Base-by-base conservation (phyloP, 2,113 vertebrate species). In the Amphiprion percula region DNA sequence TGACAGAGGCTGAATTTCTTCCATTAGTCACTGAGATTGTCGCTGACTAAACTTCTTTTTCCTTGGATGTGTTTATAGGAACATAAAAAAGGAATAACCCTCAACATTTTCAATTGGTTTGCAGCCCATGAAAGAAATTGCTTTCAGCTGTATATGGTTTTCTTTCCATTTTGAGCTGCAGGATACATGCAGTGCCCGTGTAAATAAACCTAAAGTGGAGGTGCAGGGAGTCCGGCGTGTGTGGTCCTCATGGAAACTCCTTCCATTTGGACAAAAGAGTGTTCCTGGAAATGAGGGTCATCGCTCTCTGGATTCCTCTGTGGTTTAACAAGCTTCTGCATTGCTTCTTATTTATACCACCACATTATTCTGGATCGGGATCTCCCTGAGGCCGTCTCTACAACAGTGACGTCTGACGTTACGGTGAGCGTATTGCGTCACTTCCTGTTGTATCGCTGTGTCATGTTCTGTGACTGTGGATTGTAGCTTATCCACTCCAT, bases 191-290 rank as follows among this genome's bases (percentile, higher is more conserved):
- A 26, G 68, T 53, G 80, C 84, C 69, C 67, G 5, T 82, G 69
- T 85, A 90, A 90, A 89, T 82, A 88, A 88, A 90, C 59, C 61
- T 68, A 60, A 86, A 83, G 74, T 78, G 61, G 73, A 87, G 62
- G 59, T 77, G 82, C 83, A 37, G 28, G 80, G 78, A 49, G 79
- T 33, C 26, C 24, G 9, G 56, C 68, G 83, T 90, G 88, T 87
- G 91, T 82, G 91, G 89, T 88, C 89, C 66, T 23, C 55, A 5
- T 21, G 61, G 68, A 66, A 66, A 77, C n/a, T 2, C 74, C 68
- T 54, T 7, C 47, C 44, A 50, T 71, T 63, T 63, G 24, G 19
- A 28, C 69, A 55, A 47, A 70, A 68, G 1, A 73, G 7, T 9
- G 26, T 81, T 89, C 54, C 71, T 79, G 79, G 74, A 88, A 85